Base-by-base conservation (phyloP, 37 sponge, comb jelly and placozoan genomes). In the Eunapius fragilis region DNA sequence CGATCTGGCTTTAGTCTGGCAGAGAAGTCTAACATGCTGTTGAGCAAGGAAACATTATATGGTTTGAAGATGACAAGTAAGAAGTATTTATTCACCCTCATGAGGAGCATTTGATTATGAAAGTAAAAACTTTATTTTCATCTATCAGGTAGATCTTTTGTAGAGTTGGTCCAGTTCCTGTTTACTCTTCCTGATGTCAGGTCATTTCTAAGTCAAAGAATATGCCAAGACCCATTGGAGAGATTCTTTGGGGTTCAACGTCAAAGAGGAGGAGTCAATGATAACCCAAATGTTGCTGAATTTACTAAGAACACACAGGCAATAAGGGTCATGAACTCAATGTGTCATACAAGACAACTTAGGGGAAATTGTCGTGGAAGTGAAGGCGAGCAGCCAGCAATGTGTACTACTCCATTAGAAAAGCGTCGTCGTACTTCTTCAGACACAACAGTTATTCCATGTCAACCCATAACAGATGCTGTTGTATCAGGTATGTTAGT, bases 221-320 rank as follows among this genome's bases (percentile, higher is more conserved):
- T 82, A 28, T 82, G 72, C 72, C 83, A 82, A 71, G 83, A 82
- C 35, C 73, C 83, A 31, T 25, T 82, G 11, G 83, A 82, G 31
- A 70, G 25, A 22, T 82, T 82, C 37, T 82, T 82, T 71, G 83
- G 83, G 24, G 70, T 71, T 71, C 83, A 82, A 47, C 36, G 83
- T 25, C 83, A 82, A 71, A 33, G 83, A 31, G 83, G 83, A 36
- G 83, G 83, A 37, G 37, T 45, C 27, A 35, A 82, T 45, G 83
- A 82, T 37, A 82, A 82, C 41, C 83, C 83, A 12, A 82, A 26
- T 37, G 72, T 71, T 27, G 37, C 28, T 9, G 83, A 82, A 33
- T 70, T 82, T 33, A 25, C 34, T 35, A 82, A 82, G 38, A 82
- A 82, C 49, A 82, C 37, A 37, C 83, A 82, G 35, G 83, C 83